These are phyloP conservation scores for Lophotis ruficrista DNA, from an alignment of 2,113 vertebrate genomes.

Conservation along the genomic window DNA sequence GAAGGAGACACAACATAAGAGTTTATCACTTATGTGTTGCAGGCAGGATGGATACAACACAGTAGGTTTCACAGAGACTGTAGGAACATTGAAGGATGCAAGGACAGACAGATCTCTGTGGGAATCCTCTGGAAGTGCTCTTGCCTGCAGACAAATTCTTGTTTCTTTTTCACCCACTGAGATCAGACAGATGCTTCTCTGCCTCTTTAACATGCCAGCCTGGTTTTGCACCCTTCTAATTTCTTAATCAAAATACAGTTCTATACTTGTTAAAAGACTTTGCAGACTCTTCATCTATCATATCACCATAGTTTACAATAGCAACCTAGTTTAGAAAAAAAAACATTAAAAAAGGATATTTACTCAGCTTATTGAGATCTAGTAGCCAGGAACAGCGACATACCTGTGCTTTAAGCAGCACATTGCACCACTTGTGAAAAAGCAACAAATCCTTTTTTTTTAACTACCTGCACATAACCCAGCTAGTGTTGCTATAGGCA, in stretches of 20 bases:
- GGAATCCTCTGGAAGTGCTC: not conserved
- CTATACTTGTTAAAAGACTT: not conserved
- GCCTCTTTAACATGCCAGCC: not conserved
- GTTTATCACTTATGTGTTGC: not conserved
- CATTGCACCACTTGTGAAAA: not conserved
- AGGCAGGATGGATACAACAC: not conserved
- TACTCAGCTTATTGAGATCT: not conserved
- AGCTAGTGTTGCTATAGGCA: not conserved
- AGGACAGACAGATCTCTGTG: not conserved
- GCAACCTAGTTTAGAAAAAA: not conserved
- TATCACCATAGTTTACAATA: not conserved
- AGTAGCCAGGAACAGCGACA: not conserved
- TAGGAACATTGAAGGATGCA: not conserved
- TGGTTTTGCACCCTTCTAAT: not conserved
- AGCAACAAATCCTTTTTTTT: not conserved
- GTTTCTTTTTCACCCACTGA: not conserved
- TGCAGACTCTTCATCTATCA: not conserved
- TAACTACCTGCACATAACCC: not conserved
- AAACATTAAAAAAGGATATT: fast-evolving
- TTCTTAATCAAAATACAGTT: not conserved
- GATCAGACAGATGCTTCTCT: not conserved
- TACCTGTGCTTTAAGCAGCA: not conserved
- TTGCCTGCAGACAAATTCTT: not conserved
- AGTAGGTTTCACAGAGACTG: not conserved
- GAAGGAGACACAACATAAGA: not conserved